Conservation (phyloP, 37 sponge, comb jelly and placozoan genomes). For the Axinella damicornis region DNA sequence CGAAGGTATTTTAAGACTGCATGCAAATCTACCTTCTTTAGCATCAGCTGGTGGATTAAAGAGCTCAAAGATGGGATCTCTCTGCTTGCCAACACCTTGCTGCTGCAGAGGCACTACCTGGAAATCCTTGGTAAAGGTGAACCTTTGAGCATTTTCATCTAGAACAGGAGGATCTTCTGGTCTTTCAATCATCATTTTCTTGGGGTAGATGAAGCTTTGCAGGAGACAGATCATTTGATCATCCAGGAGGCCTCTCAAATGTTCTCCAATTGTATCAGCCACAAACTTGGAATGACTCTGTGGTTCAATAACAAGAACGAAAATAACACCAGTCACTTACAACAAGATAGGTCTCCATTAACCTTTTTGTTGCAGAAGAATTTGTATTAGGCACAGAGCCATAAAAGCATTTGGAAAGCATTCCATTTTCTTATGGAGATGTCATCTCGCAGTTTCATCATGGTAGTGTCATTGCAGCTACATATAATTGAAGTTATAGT, state of each 20-base stretch:
- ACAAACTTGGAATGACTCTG: not conserved
- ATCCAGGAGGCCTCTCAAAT: not conserved
- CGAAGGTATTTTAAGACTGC: no score
- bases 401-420: slow-evolving; percentile 45
- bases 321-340: no score
- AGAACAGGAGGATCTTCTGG: not conserved
- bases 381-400: slow-evolving; percentile 64
- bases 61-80: no score
- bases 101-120: no score
- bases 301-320: not conserved
- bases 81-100: no score
- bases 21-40: no score
- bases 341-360: no score
- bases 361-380: slow-evolving; percentile 41
- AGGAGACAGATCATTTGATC: not conserved
- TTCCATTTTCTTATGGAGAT: not conserved
- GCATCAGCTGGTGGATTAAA: no score
- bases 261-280: not conserved
- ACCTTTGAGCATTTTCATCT: not conserved
- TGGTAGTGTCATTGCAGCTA: no score
- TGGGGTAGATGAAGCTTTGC: not conserved
- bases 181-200: not conserved
- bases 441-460: no score
- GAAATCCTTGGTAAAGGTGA: no score
- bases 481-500: no score